phyloP scores from a whole-genome alignment of 2,797 vertebrate genomes.

The Crenuchus spilurus region DNA sequence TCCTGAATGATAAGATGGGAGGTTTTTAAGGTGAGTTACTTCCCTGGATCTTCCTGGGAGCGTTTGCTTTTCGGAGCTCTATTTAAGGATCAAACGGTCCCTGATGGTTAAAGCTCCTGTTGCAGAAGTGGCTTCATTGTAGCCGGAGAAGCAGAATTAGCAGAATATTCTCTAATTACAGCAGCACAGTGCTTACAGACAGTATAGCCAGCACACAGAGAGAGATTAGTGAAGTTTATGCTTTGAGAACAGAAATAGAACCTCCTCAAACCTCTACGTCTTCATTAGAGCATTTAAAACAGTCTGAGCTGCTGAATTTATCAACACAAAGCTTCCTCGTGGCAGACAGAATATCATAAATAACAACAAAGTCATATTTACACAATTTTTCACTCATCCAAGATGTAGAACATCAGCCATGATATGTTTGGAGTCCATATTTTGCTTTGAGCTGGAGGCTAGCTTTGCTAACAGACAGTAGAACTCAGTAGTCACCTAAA shows the following conservation, averaged over 20 bases:
- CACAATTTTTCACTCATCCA: too few species aligned
- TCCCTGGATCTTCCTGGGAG: not conserved
- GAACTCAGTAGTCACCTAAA: too few species aligned
- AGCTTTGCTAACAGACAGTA: too few species aligned
- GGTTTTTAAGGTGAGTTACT: not conserved
- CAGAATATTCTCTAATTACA: not conserved
- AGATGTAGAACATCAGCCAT: too few species aligned
- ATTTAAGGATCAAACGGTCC: conserved; percentile 67
- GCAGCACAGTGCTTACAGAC: too few species aligned
- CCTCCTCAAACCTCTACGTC: not conserved
- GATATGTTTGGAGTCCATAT: too few species aligned
- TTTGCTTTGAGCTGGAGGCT: too few species aligned
- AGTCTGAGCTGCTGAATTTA: too few species aligned
- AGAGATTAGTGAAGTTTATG: not conserved
- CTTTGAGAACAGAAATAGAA: not conserved
- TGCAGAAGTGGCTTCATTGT: conserved; percentile 45
- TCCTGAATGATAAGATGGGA: too few species aligned
- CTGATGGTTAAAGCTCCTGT: conserved; percentile 49
- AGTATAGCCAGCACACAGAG: too few species aligned
- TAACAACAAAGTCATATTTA: too few species aligned
- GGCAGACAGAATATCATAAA: not conserved
- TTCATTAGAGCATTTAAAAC: not conserved
- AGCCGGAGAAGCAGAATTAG: not conserved
- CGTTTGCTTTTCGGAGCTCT: conserved; percentile 67
- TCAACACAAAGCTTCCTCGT: too few species aligned